Base-by-base conservation (phyloP, 2,888 invertebrate genomes). In the Autographa gamma region DNA sequence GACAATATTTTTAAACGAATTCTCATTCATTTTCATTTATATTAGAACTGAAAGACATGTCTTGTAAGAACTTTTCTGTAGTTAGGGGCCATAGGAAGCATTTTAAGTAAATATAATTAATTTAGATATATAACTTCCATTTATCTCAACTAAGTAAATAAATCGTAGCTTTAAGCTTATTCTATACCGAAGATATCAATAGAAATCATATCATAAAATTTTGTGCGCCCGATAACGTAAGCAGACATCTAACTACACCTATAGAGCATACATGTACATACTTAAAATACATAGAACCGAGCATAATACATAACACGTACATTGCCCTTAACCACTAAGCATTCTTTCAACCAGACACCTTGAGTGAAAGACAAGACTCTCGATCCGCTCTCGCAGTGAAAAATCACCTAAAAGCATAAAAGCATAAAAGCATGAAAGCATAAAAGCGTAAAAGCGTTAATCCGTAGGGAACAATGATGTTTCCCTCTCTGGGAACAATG, bases 391-490 rank as follows among this genome's bases (percentile, higher is more conserved):
- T 89, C 83, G 83, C 85, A 77, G 89, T 84, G 84, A 83, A 85
- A 83, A 88, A 90, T 89, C 88, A 86, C 91, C 87, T 90, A 88
- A 90, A 88, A 88, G 90, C 85, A 79, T 87, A 84, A 87, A 43
- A 48, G 48, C n/a, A 1, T 48, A 48, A 90, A 88, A 88, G 90
- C 85, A n/a, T n/a, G n/a, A 90, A 88, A 88, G 90, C 85, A 79
- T 87, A 84, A 87, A 43, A 48, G 48, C n/a, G 7, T 48, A 48
- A 90, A 88, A 88, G 90, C 85, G 25, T 80, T 87, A 84, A 87
- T 85, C 83, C 81, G 70, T 41, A 65, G 69, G 64, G 83, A 86
- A 88, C 88, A 89, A 88, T 88, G 86, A 86, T 86, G 84, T 88
- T 88, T 89, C 89, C 90, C 89, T 86, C 86, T 87, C 82, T 67